A percentile compares a stretch with the other conserved stretches of the same genome.
Conservation (phyloP, 2,797 vertebrate genomes). For the Pseudomugil tenellus region DNA sequence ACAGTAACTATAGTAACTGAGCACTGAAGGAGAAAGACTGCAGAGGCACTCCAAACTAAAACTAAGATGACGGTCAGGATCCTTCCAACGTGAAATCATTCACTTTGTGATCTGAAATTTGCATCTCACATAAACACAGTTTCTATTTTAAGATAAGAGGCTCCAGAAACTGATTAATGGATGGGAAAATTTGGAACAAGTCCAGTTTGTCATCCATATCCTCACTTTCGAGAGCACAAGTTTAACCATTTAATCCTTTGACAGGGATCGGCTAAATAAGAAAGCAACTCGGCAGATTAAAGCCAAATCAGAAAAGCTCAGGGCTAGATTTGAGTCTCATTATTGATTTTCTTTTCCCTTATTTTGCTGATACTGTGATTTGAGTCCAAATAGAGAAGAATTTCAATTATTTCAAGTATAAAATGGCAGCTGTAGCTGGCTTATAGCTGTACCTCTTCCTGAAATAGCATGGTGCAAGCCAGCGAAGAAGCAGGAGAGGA, state of each 20-base stretch:
- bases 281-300: constrained; percentile 72
- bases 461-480: constrained; percentile 37
- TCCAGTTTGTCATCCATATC: constrained; percentile 43
- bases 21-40: constrained; percentile 13
- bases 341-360: constrained; percentile 74
- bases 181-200: constrained; percentile 42
- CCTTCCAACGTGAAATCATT: constrained; percentile 56
- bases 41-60: constrained; percentile 22
- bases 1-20: constrained; percentile 48
- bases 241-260: constrained; percentile 76
- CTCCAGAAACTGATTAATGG: constrained; percentile 43
- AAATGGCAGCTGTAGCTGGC: constrained; percentile 63
- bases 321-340: constrained; percentile 68
- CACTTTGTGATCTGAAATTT: constrained; percentile 62
- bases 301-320: constrained; percentile 70
- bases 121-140: constrained; percentile 52
- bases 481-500: constrained; percentile 26
- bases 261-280: constrained; percentile 56
- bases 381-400: constrained; percentile 68
- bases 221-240: constrained; percentile 40
- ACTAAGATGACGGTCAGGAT: constrained; percentile 44
- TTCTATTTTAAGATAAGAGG: constrained; percentile 28
- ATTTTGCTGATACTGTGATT: constrained; percentile 68
- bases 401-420: constrained; percentile 70
- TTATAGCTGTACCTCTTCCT: constrained; percentile 62